phyloP scores from a whole-genome alignment of 2,797 vertebrate species.

The Schizopygopsis pylzovi region DNA sequence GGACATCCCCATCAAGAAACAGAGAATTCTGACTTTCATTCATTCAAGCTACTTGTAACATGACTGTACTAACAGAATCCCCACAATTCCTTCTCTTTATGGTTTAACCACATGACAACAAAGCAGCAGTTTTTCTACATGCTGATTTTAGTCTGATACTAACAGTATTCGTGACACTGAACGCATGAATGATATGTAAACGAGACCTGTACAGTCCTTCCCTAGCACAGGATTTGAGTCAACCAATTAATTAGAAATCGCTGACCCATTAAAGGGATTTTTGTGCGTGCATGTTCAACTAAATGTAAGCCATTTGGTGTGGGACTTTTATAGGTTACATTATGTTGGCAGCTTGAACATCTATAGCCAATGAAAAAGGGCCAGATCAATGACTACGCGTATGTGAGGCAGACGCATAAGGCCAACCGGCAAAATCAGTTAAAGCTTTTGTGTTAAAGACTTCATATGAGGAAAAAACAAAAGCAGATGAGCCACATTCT shows the following conservation, averaged over 20 bases:
- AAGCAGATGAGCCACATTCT: slow-evolving; percentile 43
- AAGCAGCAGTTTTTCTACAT: slow-evolving; percentile 31
- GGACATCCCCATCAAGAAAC: neutral
- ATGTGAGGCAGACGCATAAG: neutral
- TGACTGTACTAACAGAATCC: neutral
- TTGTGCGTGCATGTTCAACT: neutral
- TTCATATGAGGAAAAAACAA: slow-evolving; percentile 15
- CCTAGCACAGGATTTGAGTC: slow-evolving; percentile 15
- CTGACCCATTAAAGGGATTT: slow-evolving; percentile 5
- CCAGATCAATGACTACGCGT: neutral
- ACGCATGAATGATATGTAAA: slow-evolving; percentile 8
- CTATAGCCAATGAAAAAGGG: slow-evolving; percentile 20
- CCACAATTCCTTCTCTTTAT: neutral
- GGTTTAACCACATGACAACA: neutral
- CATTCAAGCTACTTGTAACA: slow-evolving; percentile 4
- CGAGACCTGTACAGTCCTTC: neutral
- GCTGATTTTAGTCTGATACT: slow-evolving; percentile 25
- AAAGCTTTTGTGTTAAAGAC: slow-evolving; percentile 60
- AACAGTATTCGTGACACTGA: neutral
- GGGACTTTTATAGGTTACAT: neutral
- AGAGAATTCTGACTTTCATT: neutral
- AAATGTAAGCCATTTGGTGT: slow-evolving; percentile 1
- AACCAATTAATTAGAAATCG: neutral
- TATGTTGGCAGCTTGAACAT: slow-evolving; percentile 7
- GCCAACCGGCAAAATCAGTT: slow-evolving; percentile 43